Percentiles rank a stretch among this genome's conserved stretches.
These are phyloP conservation scores for Corbicula japonica DNA, from an alignment of 2,888 invertebrate genomes.

Conservation along the genomic window DNA sequence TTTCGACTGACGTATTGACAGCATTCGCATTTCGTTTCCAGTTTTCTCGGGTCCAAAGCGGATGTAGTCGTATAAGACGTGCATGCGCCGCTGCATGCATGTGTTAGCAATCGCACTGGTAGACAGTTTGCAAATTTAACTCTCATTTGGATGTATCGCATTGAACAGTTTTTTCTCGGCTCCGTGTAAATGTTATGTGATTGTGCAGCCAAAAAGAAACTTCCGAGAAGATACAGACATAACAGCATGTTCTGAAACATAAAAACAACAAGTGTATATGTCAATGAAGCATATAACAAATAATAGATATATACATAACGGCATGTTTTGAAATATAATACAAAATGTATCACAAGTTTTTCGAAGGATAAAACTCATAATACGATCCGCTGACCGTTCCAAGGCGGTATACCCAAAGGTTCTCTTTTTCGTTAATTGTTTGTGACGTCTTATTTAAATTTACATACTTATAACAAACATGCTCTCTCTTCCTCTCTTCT, in stretches of 20 bases:
- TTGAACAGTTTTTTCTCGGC: slow-evolving; percentile 20
- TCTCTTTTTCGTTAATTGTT: no score
- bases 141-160: slow-evolving; percentile 38
- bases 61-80: slow-evolving; percentile 53
- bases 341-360: no score
- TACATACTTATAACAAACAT: no score
- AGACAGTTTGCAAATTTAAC: slow-evolving; percentile 49
- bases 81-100: slow-evolving; percentile 57
- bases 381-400: no score
- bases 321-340: no score
- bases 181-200: not conserved
- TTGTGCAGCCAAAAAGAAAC: not conserved
- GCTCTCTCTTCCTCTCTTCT: no score
- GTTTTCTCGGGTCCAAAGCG: slow-evolving; percentile 28
- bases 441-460: no score
- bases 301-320: no score
- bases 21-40: slow-evolving; percentile 57
- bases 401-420: no score
- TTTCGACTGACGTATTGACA: slow-evolving; percentile 58
- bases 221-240: not conserved
- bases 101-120: slow-evolving; percentile 47
- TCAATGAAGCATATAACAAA: no score
- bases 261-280: no score
- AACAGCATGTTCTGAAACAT: not conserved
- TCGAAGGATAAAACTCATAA: no score